These are phyloP conservation scores for Heteropelma amictum DNA, from an alignment of 2,888 invertebrate species.

Conservation along the genomic window DNA sequence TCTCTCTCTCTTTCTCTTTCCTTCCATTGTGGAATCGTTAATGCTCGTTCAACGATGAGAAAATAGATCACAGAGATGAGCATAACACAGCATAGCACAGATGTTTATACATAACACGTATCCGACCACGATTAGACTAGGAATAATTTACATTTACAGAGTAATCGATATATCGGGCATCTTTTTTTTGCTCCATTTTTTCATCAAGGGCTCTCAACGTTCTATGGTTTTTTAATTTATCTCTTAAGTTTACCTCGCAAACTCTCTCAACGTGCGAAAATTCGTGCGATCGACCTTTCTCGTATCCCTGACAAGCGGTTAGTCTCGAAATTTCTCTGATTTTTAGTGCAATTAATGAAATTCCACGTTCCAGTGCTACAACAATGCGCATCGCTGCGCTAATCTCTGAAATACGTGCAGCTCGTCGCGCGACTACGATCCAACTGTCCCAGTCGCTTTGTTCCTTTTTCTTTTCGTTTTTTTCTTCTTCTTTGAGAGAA, in stretches of 20 bases:
- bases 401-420: background rate
- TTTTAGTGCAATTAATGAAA: background rate
- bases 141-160: constrained; percentile 54
- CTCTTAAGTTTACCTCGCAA: constrained; percentile 12
- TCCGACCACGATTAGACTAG: constrained; percentile 55
- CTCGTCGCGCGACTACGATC: too few species aligned
- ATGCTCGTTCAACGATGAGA: constrained; percentile 48
- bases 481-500: background rate
- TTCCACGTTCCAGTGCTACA: background rate
- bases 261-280: constrained; percentile 15
- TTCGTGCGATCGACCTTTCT: background rate
- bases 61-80: constrained; percentile 59
- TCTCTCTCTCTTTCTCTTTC: constrained; percentile 1
- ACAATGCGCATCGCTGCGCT: background rate
- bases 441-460: too few species aligned
- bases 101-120: constrained; percentile 54
- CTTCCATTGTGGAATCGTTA: constrained; percentile 23
- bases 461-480: background rate
- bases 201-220: constrained; percentile 16
- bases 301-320: background rate
- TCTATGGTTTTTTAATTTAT: constrained; percentile 2
- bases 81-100: constrained; percentile 57
- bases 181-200: background rate
- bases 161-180: constrained; percentile 48
- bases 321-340: background rate